Evolutionary conservation across 64 coral and sea anemone genomes (phyloP).

Genomic region (Platygyra sinensis): DNA sequence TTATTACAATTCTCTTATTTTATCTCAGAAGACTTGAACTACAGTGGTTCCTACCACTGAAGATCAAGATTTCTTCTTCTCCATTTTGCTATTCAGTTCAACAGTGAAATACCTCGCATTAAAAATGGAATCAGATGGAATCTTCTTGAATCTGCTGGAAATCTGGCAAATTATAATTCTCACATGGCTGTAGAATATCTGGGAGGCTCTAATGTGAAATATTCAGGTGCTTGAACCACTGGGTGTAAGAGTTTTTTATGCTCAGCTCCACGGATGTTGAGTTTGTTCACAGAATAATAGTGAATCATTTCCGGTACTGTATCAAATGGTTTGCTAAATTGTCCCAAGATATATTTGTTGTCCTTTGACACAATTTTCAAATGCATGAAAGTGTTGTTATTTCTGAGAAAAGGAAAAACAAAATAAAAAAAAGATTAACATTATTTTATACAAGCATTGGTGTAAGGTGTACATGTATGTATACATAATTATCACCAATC

Average conservation of each 20-base stretch:
- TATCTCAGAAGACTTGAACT: neutral
- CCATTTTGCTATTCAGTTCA: neutral
- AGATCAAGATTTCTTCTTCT: no score
- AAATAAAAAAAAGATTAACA: neutral
- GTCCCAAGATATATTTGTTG: slow-evolving; percentile 88
- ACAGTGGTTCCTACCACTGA: no score
- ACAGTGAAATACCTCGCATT: neutral
- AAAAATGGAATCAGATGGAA: no score
- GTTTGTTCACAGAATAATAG: slow-evolving; percentile 89
- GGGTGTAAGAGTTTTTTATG: slow-evolving; percentile 89
- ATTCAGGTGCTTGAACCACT: slow-evolving; percentile 57
- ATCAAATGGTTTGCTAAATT: slow-evolving; percentile 97
- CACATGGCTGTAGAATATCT: slow-evolving; percentile 12
- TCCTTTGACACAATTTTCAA: slow-evolving; percentile 73
- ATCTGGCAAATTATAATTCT: neutral
- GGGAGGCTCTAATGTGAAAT: slow-evolving; percentile 60
- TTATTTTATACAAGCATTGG: no score
- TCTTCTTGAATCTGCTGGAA: no score
- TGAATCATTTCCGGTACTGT: slow-evolving; percentile 90
- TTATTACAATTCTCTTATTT: neutral
- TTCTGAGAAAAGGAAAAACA: slow-evolving; percentile 68
- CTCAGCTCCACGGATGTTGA: slow-evolving; percentile 92
- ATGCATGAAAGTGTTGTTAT: slow-evolving; percentile 91
- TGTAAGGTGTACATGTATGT: no score
- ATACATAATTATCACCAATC: no score